A percentile compares a stretch with the other conserved stretches of the same genome.
Evolutionary conservation across 2,113 vertebrate genomes (phyloP).

Genomic region (Reinhardtius hippoglossoides): DNA sequence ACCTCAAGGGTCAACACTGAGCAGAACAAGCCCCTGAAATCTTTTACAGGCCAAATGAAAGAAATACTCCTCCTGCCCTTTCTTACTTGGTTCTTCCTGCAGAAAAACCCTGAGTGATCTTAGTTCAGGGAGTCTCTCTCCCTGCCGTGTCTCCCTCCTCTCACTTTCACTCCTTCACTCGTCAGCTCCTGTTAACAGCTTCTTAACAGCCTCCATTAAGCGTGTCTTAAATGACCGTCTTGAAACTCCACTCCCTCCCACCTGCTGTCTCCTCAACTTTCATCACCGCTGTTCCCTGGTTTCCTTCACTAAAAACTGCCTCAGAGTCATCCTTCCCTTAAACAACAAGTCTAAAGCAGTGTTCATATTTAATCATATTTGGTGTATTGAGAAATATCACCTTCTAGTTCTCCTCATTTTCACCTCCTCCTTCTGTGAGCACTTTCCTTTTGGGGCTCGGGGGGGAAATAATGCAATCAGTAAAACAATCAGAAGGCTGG

Average conservation of each 20-base stretch:
- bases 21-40: too few relatives aligned
- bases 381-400: too few relatives aligned
- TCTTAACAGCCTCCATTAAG: slow-evolving; percentile 29
- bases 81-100: background rate
- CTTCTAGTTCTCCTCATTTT: too few relatives aligned
- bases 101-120: background rate
- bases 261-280: slow-evolving; percentile 49
- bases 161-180: background rate
- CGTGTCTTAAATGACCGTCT: slow-evolving; percentile 19
- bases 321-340: background rate
- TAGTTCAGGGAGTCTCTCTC: background rate
- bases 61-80: background rate
- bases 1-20: too few relatives aligned
- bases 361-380: background rate
- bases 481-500: slow-evolving; percentile 57
- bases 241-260: slow-evolving; percentile 38
- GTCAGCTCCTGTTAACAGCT: slow-evolving; percentile 26
- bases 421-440: background rate
- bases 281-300: slow-evolving; percentile 29
- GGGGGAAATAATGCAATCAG: slow-evolving; percentile 46
- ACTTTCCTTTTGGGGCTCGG: background rate
- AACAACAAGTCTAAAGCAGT: too few relatives aligned
- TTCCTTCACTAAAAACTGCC: background rate
- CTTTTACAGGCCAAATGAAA: too few relatives aligned
- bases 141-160: background rate